A percentile compares a stretch with the other conserved stretches of the same genome.
Conservation (phyloP, 37 sponge, comb jelly and placozoan genomes). For the Trichoplax adhaerens region DNA sequence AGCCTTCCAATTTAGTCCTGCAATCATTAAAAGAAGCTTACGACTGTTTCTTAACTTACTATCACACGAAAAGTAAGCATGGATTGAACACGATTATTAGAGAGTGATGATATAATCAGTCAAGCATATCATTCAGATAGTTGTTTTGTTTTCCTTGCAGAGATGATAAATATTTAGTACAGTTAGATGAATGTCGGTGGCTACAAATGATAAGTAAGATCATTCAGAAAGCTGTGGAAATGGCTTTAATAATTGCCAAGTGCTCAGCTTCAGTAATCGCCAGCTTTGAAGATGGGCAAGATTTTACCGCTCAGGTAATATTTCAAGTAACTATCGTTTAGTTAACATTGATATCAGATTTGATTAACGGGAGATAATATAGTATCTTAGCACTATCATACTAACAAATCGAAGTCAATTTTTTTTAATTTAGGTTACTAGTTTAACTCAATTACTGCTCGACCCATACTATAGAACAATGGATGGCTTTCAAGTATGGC, state of each 20-base stretch:
- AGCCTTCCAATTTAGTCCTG: no score
- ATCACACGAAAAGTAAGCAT: no score
- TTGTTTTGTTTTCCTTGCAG: slow-evolving; percentile 2
- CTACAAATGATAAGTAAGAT: slow-evolving; percentile 41
- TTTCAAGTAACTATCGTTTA: not conserved
- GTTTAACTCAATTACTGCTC: slow-evolving; percentile 61
- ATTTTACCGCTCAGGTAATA: slow-evolving; percentile 71
- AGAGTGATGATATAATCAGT: no score
- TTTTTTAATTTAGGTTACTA: slow-evolving; percentile 36
- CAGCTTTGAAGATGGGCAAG: slow-evolving; percentile 66
- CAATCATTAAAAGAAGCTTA: no score
- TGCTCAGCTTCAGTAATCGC: slow-evolving; percentile 45
- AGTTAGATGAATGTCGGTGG: slow-evolving; percentile 59
- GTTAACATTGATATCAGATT: not conserved
- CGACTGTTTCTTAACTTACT: no score
- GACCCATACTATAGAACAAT: slow-evolving; percentile 88
- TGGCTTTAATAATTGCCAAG: slow-evolving; percentile 17
- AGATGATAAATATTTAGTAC: slow-evolving; percentile 26
- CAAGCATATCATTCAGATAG: no score
- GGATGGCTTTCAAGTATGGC: slow-evolving; percentile 76
- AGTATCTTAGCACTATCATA: not conserved
- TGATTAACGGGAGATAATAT: not conserved
- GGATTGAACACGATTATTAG: no score
- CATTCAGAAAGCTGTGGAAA: slow-evolving; percentile 21
- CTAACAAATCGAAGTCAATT: not conserved